These are phyloP conservation scores for Enteromius paludinosus DNA, from an alignment of 2,797 vertebrate genomes.

Conservation along the genomic window DNA sequence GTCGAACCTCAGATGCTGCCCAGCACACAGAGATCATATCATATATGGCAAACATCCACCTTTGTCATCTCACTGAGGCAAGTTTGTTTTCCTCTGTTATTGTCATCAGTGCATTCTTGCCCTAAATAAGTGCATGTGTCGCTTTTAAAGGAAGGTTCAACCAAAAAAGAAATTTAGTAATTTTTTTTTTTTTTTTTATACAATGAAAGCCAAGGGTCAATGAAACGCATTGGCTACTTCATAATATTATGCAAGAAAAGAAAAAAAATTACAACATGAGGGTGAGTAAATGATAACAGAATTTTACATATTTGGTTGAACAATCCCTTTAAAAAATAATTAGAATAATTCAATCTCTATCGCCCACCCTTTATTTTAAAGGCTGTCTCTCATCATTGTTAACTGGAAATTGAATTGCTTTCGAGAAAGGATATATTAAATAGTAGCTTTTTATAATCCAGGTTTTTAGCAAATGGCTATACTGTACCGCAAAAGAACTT, in stretches of 20 bases:
- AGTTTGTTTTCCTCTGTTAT: conserved; percentile 17
- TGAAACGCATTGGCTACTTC: neutral
- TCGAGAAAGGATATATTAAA: conserved; percentile 66
- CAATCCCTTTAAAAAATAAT: conserved; percentile 16
- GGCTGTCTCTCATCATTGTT: conserved; percentile 12
- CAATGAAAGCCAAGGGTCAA: neutral
- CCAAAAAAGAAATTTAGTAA: neutral
- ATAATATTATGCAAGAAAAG: neutral
- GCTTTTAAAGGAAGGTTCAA: neutral
- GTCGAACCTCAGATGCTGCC: conserved; percentile 42
- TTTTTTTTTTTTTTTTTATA: neutral
- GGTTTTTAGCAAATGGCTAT: conserved; percentile 65
- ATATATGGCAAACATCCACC: conserved; percentile 31
- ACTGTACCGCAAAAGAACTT: conserved; percentile 66
- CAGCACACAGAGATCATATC: conserved; percentile 42
- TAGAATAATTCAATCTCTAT: conserved; percentile 10
- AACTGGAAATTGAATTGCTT: conserved; percentile 50
- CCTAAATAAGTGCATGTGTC: neutral
- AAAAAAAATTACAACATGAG: too few relatives aligned
- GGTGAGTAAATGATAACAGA: neutral
- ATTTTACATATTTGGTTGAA: neutral
- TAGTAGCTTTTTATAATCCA: conserved; percentile 69
- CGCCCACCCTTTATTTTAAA: conserved; percentile 26
- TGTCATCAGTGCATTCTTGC: neutral
- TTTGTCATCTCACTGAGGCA: conserved; percentile 27